Conservation (phyloP, 2,113 vertebrate genomes). For the Gulo gulo region DNA sequence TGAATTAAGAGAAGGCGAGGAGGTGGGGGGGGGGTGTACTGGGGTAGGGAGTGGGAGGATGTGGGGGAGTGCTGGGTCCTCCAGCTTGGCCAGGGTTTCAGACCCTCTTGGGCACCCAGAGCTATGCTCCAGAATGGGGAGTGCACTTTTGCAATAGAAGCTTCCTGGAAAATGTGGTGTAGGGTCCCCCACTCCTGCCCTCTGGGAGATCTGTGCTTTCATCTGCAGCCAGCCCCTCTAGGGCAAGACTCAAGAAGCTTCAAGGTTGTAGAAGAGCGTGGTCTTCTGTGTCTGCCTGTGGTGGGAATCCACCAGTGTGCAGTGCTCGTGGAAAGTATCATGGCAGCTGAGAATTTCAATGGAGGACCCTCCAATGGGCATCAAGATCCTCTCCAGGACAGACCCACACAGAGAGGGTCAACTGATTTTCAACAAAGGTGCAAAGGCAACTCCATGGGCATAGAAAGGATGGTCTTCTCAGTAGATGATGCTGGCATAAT, state of each 20-base stretch:
- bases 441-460: not conserved
- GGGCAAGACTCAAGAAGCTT: not conserved
- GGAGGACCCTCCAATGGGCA: not conserved
- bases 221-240: not conserved
- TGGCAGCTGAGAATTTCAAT: not conserved
- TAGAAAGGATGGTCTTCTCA: not conserved
- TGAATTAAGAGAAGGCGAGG: not conserved
- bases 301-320: not conserved
- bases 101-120: not conserved
- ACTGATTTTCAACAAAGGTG: not conserved
- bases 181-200: not conserved
- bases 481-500: not conserved
- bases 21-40: not conserved
- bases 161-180: not conserved
- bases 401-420: not conserved
- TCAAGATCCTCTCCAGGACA: not conserved
- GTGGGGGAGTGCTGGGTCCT: not conserved
- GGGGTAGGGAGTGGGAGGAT: not conserved
- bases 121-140: not conserved
- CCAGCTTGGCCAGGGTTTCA: not conserved
- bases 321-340: fast-evolving
- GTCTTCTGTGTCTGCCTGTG: too few relatives aligned
- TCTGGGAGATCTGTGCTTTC: not conserved
- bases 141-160: not conserved
- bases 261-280: too few relatives aligned